These are phyloP conservation scores for Drosophila sp. DNA, from an alignment of 1,140 invertebrate genomes.

Conservation along the genomic window DNA sequence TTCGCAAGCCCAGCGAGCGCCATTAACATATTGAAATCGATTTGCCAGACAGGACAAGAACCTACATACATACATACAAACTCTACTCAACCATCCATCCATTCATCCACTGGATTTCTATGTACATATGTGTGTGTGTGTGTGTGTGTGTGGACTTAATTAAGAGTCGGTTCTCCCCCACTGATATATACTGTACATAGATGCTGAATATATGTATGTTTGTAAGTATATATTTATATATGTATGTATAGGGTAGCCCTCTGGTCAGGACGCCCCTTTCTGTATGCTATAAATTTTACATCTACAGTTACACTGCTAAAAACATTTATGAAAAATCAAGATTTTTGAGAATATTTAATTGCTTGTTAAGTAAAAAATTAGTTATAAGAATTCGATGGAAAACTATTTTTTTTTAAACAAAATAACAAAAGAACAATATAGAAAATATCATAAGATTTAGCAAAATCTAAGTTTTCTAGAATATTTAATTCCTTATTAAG, in stretches of 20 bases:
- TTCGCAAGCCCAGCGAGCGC: conserved; percentile 25
- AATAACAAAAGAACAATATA: no score
- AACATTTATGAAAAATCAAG: background rate
- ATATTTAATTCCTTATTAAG: no score
- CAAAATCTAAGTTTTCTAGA: no score
- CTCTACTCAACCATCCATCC: background rate
- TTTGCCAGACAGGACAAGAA: conserved; percentile 34
- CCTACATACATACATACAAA: background rate
- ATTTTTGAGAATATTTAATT: no score
- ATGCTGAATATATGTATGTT: conserved; percentile 1
- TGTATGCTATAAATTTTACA: conserved; percentile 16
- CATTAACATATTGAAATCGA: conserved; percentile 77
- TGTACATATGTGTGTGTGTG: conserved; percentile 5
- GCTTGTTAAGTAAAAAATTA: no score
- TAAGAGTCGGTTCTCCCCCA: conserved; percentile 14
- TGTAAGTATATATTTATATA: background rate
- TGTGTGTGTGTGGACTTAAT: conserved; percentile 44
- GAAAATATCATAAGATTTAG: no score
- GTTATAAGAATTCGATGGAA: no score
- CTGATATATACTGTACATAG: background rate
- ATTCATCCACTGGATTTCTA: conserved; percentile 12
- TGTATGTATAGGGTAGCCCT: conserved; percentile 36
- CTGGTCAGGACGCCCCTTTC: conserved; percentile 16
- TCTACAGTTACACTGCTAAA: background rate
- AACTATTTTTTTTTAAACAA: no score